Conservation (phyloP, 1,140 invertebrate species). For the Orius laevigatus region DNA sequence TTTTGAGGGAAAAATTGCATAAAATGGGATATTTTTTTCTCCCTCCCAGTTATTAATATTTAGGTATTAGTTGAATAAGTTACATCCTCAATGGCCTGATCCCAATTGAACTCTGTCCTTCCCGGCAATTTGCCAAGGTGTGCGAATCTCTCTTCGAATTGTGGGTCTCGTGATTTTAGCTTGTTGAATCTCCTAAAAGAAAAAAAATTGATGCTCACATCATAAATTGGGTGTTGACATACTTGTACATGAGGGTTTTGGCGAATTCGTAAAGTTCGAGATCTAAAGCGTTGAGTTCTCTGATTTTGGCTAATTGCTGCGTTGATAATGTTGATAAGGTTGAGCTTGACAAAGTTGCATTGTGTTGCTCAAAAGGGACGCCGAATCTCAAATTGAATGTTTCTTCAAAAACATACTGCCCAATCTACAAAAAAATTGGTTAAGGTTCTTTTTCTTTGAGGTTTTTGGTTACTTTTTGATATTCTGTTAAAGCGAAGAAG, state of each 20-base stretch:
- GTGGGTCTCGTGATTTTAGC: conserved; percentile 55
- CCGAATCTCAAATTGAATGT: conserved; percentile 88
- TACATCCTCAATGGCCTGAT: conserved; percentile 59
- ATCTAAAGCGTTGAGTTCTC: conserved; percentile 73
- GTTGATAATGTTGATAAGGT: conserved; percentile 54
- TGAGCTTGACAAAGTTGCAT: conserved; percentile 65
- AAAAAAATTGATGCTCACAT: background rate
- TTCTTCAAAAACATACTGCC: conserved; percentile 92
- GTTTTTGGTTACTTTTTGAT: conserved; percentile 54
- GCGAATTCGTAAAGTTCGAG: conserved; percentile 89
- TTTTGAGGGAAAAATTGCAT: too few relatives aligned
- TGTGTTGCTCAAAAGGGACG: conserved; percentile 76
- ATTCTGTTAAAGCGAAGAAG: conserved; percentile 93
- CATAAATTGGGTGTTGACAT: conserved; percentile 12
- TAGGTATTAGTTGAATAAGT: conserved; percentile 22
- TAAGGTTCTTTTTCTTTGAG: background rate
- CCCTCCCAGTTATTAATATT: background rate
- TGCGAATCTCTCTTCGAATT: conserved; percentile 63
- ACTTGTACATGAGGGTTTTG: conserved; percentile 64
- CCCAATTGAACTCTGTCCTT: conserved; percentile 71
- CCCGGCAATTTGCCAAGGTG: conserved; percentile 61
- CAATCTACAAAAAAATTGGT: conserved; percentile 37
- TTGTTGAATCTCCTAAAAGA: conserved; percentile 47
- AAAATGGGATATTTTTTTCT: background rate
- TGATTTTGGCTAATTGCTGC: conserved; percentile 56